These are phyloP conservation scores for Geotrupes spiniger DNA, from an alignment of 2,888 invertebrate genomes.

Conservation along the genomic window DNA sequence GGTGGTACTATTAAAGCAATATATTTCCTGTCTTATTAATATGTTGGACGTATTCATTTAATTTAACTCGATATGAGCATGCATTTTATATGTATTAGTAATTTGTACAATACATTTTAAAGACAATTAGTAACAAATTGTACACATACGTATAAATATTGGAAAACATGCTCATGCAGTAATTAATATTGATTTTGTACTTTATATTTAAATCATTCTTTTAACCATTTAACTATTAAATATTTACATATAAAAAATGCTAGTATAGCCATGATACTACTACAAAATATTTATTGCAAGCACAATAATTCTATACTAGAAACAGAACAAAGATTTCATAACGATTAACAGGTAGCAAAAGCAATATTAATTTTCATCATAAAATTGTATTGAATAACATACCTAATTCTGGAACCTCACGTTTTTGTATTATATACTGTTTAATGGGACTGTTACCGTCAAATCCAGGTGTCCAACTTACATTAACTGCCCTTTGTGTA, in stretches of 20 bases:
- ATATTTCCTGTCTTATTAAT: slow-evolving; percentile 19
- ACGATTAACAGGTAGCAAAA: slow-evolving; percentile 32
- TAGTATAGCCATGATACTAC: too few species aligned
- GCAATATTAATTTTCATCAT: slow-evolving; percentile 35
- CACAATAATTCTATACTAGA: too few species aligned
- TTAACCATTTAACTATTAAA: too few species aligned
- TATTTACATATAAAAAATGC: too few species aligned
- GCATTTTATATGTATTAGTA: slow-evolving; percentile 15
- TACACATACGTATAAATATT: neutral
- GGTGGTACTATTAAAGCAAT: slow-evolving; percentile 47
- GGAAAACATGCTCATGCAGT: slow-evolving; percentile 30
- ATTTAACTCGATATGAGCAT: slow-evolving; percentile 19
- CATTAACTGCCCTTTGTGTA: slow-evolving; percentile 76
- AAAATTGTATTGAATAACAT: slow-evolving; percentile 39
- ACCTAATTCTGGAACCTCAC: slow-evolving; percentile 86
- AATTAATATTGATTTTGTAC: slow-evolving; percentile 26
- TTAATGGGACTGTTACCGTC: slow-evolving; percentile 95
- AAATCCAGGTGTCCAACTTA: slow-evolving; percentile 94
- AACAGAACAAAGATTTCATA: too few species aligned
- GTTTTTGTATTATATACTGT: slow-evolving; percentile 88
- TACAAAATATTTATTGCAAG: too few species aligned
- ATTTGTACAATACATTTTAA: slow-evolving; percentile 10
- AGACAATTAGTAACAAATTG: neutral
- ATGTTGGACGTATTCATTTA: slow-evolving; percentile 12
- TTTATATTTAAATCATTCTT: neutral